Base-by-base conservation (phyloP, 2,888 invertebrate species). In the Tetramorium bicarinatum region DNA sequence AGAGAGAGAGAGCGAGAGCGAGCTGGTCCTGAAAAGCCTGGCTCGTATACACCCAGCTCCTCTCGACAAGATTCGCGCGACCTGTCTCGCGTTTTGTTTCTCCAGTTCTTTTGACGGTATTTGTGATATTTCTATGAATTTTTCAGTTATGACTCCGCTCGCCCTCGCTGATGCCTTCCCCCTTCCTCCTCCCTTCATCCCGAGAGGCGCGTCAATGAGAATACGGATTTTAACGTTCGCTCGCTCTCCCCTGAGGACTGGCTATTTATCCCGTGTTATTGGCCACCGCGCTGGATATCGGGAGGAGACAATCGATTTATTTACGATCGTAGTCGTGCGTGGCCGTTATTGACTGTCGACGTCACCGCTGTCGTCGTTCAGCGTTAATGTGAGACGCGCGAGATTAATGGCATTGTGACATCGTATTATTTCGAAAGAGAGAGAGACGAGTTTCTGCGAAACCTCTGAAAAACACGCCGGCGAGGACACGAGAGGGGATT, bases 281-380 rank as follows among this genome's bases (percentile, higher is more conserved):
- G 29, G 18, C 4, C 41, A 3, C 7, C 18, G 52, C 18, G 52
- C 18, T 56, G 6, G 29, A 66, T 44, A 54, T 66, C 44, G 44
- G n/a, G 66, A 54, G 41, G 66, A n/a, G 41, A 29, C 29, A 71
- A 71, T 59, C 21, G 56, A 59, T 71, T 79, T 61, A 59, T 79
- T 79, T 79, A 79, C 79, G 47, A 59, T 25, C 59, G 47, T 38
- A 18, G 29, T 41, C 34, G 34, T 8, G 47, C 29, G 29, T 34
- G 29, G 29, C 29, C 13, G 18, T 61, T 80, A 29, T 69, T 80
- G 56, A 66, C n/a, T 15, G 34, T 71, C 25, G 59, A 41, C 47
- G 44, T 71, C 59, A 34, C 25, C 34, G 11, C 15, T 34, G 8
- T 18, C 15, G 18, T 62, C 21, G 34, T 47, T 7, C 21, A 15